These are phyloP conservation scores for Halcyon leucocephala DNA, from an alignment of 2,797 vertebrate genomes.

Conservation along the genomic window DNA sequence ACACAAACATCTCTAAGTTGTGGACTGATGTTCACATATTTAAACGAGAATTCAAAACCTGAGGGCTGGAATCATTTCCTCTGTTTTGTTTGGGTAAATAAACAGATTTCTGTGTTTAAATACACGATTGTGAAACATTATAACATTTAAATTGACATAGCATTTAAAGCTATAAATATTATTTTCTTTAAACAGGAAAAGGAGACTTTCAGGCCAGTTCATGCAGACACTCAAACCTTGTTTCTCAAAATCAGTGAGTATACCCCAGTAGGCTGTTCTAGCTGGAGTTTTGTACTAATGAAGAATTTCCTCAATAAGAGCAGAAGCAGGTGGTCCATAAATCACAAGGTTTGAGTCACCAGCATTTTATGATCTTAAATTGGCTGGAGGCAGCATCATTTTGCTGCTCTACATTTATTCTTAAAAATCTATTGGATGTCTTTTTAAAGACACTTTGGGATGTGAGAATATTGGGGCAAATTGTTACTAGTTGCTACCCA, in stretches of 20 bases:
- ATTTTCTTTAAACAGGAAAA: background rate
- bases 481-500: background rate
- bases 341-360: background rate
- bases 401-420: background rate
- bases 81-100: constrained; percentile 88
- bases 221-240: background rate
- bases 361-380: background rate
- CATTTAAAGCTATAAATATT: background rate
- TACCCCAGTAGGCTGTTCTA: background rate
- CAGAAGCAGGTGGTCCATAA: background rate
- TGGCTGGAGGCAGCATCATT: background rate
- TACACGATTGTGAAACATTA: constrained; percentile 71
- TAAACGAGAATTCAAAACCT: constrained; percentile 82
- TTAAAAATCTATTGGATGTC: background rate
- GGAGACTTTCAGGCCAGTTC: background rate
- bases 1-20: constrained; percentile 82
- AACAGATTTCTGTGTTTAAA: constrained; percentile 87
- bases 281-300: background rate
- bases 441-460: background rate
- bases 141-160: background rate
- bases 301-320: constrained; percentile 1
- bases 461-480: background rate
- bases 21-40: constrained; percentile 83
- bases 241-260: background rate
- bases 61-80: constrained; percentile 86